These are phyloP conservation scores for Drosophila navojoa DNA, from an alignment of 1,140 invertebrate genomes.

Conservation along the genomic window DNA sequence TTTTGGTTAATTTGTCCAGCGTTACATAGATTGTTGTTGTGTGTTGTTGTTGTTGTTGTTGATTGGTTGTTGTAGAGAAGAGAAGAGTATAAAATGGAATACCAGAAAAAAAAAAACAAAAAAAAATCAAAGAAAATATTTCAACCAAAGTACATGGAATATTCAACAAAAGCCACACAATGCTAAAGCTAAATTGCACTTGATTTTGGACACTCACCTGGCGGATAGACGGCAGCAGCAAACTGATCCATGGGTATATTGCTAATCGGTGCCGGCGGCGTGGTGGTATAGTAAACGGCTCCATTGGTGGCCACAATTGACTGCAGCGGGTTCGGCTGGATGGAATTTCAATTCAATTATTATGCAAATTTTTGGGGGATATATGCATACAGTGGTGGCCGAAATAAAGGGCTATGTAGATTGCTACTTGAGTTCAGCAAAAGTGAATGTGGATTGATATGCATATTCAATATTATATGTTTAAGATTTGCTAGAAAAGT, in stretches of 20 bases:
- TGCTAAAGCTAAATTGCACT: too few species aligned
- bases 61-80: slow-evolving; percentile 44
- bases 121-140: slow-evolving; percentile 59
- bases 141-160: slow-evolving; percentile 37
- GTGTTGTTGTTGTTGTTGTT: slow-evolving; percentile 39
- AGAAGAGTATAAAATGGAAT: slow-evolving; percentile 70
- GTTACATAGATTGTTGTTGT: slow-evolving; percentile 36
- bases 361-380: background rate
- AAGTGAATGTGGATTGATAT: too few species aligned
- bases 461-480: too few species aligned
- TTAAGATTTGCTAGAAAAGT: too few species aligned
- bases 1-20: slow-evolving; percentile 68
- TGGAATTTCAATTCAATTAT: background rate
- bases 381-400: background rate
- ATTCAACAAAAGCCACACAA: slow-evolving; percentile 27
- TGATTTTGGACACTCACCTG: slow-evolving; percentile 60
- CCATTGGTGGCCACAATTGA: slow-evolving; percentile 83
- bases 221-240: slow-evolving; percentile 83
- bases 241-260: slow-evolving; percentile 84
- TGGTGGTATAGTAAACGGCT: slow-evolving; percentile 83
- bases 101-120: slow-evolving; percentile 45
- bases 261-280: slow-evolving; percentile 83
- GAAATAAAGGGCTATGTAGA: background rate
- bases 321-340: slow-evolving; percentile 68
- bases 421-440: too few species aligned